Conservation (phyloP, 2,888 invertebrate genomes). For the Azorinus chamasolen region DNA sequence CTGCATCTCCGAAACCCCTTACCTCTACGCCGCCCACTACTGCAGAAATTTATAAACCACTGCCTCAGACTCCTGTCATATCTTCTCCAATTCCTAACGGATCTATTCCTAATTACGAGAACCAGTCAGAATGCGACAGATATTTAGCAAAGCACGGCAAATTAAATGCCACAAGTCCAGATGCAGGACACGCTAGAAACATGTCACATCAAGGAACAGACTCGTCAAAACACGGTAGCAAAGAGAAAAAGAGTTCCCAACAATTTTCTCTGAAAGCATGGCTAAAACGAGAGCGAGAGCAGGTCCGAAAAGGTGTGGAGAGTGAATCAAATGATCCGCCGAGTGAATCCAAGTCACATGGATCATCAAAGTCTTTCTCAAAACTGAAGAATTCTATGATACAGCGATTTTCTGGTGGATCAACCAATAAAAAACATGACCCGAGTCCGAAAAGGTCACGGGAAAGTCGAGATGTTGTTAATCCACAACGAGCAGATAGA, state of each 20-base stretch:
- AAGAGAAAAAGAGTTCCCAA: constrained; percentile 36
- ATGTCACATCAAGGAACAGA: too few species aligned
- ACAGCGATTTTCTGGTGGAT: constrained; percentile 72
- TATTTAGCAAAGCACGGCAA: not conserved
- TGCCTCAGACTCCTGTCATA: constrained; percentile 61
- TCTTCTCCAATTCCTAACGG: constrained; percentile 16
- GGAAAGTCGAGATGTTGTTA: constrained; percentile 6
- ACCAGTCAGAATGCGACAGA: constrained; percentile 63
- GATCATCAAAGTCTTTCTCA: constrained; percentile 65
- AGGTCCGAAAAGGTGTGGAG: constrained; percentile 61
- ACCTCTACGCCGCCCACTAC: constrained; percentile 77
- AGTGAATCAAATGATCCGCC: constrained; percentile 33
- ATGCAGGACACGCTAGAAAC: too few species aligned
- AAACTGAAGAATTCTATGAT: constrained; percentile 76
- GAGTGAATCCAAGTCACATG: constrained; percentile 7
- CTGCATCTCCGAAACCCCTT: constrained; percentile 77
- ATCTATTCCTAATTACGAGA: constrained; percentile 68
- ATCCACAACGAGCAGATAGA: too few species aligned
- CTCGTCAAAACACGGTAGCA: not conserved
- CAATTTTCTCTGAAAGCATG: constrained; percentile 78
- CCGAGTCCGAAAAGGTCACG: constrained; percentile 31
- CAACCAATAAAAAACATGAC: constrained; percentile 46
- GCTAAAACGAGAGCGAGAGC: constrained; percentile 76
- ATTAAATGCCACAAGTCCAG: too few species aligned
- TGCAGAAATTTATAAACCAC: constrained; percentile 76